Conservation (phyloP, 2,888 invertebrate species). For the Ganaspis brasiliensis region DNA sequence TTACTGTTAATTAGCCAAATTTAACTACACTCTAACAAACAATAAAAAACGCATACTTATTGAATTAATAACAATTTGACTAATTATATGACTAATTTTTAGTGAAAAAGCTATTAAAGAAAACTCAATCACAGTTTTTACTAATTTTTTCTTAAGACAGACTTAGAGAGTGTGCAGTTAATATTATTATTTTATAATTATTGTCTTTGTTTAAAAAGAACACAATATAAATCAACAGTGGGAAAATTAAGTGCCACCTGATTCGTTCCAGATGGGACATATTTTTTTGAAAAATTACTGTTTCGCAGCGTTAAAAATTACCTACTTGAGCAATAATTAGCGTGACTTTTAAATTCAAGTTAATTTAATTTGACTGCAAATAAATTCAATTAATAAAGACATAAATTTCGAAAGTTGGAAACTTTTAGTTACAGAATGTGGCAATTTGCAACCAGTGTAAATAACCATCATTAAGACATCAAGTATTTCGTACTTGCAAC, state of each 20-base stretch:
- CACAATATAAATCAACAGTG: slow-evolving; percentile 44
- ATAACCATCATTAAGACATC: slow-evolving; percentile 2
- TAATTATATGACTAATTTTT: too few relatives aligned
- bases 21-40: too few relatives aligned
- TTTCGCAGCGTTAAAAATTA: background rate
- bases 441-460: background rate
- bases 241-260: slow-evolving; percentile 42
- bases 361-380: background rate
- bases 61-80: too few relatives aligned
- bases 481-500: slow-evolving; percentile 7
- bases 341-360: background rate
- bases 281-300: background rate
- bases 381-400: slow-evolving; percentile 19
- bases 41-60: too few relatives aligned
- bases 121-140: too few relatives aligned
- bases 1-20: too few relatives aligned
- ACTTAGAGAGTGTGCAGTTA: too few relatives aligned
- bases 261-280: background rate
- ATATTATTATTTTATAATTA: too few relatives aligned
- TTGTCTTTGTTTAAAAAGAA: too few relatives aligned
- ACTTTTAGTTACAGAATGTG: background rate
- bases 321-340: background rate
- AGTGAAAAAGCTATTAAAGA: too few relatives aligned
- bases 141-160: too few relatives aligned
- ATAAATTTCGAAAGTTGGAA: slow-evolving; percentile 5